A percentile compares a stretch with the other conserved stretches of the same genome.
phyloP scores from a whole-genome alignment of 2,113 vertebrate genomes.

The Noctilio leporinus region DNA sequence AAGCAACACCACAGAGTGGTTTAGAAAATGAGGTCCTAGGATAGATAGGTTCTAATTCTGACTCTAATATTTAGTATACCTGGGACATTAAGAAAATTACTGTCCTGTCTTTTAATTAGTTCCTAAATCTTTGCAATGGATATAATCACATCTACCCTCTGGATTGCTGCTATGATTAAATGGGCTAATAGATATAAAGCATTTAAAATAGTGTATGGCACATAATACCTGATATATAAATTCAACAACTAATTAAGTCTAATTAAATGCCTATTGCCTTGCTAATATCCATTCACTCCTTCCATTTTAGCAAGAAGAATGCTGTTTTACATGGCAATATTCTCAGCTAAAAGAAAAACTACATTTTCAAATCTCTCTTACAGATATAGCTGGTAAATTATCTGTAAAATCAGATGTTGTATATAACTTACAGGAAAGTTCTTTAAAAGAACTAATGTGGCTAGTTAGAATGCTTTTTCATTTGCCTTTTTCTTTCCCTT shows the following conservation, averaged over 20 bases:
- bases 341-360: neutral
- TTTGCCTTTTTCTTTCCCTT: neutral
- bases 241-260: neutral
- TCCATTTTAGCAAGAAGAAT: neutral
- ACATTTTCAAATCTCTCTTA: neutral
- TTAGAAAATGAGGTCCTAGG: neutral
- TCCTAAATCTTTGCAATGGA: neutral
- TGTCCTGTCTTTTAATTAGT: neutral
- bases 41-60: neutral
- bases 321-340: neutral
- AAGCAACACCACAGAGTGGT: neutral
- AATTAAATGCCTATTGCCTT: neutral
- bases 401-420: neutral
- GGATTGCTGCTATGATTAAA: neutral
- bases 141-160: neutral
- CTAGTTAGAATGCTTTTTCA: neutral
- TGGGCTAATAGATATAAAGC: neutral
- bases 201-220: neutral
- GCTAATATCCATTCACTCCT: neutral
- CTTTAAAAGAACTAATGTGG: neutral
- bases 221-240: neutral
- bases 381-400: neutral
- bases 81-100: neutral
- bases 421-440: neutral
- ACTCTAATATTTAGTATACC: neutral